phyloP scores from a whole-genome alignment of 2,113 vertebrate species.

The Ursus arctos region DNA sequence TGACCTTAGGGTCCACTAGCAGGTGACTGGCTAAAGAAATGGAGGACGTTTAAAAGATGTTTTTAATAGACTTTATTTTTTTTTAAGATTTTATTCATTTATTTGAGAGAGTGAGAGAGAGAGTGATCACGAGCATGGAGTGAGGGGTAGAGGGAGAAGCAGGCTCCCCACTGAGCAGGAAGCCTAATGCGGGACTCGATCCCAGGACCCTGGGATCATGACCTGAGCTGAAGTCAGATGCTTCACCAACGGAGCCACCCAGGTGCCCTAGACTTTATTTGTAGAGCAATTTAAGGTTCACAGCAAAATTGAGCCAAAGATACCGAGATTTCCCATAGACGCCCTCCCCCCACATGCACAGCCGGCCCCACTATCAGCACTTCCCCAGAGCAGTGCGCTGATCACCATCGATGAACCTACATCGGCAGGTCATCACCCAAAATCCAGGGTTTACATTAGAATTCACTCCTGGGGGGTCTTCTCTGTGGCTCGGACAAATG shows the following conservation, averaged over 20 bases:
- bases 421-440: accelerated
- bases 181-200: too few relatives aligned
- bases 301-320: not conserved
- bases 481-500: not conserved
- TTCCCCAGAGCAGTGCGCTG: accelerated
- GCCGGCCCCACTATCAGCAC: too few relatives aligned
- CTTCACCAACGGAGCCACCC: too few relatives aligned
- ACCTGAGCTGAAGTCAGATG: too few relatives aligned
- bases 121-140: too few relatives aligned
- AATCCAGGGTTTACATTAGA: not conserved
- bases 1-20: not conserved
- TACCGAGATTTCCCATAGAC: accelerated
- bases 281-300: not conserved
- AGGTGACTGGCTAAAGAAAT: not conserved
- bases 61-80: not conserved
- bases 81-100: too few relatives aligned
- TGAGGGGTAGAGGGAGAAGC: too few relatives aligned
- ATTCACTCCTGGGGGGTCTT: accelerated
- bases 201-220: too few relatives aligned
- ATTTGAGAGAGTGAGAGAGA: too few relatives aligned
- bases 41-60: not conserved
- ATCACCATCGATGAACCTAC: accelerated
- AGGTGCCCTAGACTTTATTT: too few relatives aligned
- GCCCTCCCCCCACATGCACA: not conserved
- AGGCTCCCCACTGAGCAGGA: too few relatives aligned